Percentiles rank a stretch among this genome's conserved stretches.
phyloP scores from a whole-genome alignment of 2,797 vertebrate species.

The Lacerta viridis region DNA sequence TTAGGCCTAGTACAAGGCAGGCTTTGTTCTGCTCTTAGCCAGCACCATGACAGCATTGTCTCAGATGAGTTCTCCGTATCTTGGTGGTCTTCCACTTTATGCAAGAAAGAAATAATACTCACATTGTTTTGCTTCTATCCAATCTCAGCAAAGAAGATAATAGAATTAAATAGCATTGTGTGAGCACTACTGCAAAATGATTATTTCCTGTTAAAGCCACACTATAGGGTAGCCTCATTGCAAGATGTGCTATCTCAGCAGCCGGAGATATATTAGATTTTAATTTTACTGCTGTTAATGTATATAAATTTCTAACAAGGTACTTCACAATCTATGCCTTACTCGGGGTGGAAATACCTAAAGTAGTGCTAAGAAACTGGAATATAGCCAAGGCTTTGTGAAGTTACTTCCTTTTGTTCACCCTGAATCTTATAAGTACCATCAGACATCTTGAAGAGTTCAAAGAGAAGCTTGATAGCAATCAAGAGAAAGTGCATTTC shows the following conservation, averaged over 20 bases:
- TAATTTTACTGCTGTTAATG: neutral
- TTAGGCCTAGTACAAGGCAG: conserved; percentile 7
- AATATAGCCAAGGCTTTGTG: neutral
- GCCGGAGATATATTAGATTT: neutral
- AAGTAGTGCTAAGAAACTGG: neutral
- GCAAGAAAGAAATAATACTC: conserved; percentile 18
- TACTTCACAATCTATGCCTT: neutral
- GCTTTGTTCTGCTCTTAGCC: conserved; percentile 5
- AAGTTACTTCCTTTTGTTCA: no score
- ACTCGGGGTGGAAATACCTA: neutral
- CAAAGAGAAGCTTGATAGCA: neutral
- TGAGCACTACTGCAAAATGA: neutral
- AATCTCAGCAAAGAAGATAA: neutral
- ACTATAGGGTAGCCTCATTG: neutral
- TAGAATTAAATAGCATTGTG: neutral
- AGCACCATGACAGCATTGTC: neutral
- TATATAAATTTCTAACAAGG: neutral
- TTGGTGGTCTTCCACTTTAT: conserved; percentile 31
- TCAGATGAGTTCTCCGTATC: conserved; percentile 21
- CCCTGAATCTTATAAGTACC: neutral
- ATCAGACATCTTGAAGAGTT: neutral
- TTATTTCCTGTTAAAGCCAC: neutral
- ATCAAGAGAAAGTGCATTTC: neutral
- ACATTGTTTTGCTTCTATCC: conserved; percentile 18
- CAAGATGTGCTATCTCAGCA: no score